Evolutionary conservation across 2,888 invertebrate genomes (phyloP).

Genomic region (Drosophila rubida): DNA sequence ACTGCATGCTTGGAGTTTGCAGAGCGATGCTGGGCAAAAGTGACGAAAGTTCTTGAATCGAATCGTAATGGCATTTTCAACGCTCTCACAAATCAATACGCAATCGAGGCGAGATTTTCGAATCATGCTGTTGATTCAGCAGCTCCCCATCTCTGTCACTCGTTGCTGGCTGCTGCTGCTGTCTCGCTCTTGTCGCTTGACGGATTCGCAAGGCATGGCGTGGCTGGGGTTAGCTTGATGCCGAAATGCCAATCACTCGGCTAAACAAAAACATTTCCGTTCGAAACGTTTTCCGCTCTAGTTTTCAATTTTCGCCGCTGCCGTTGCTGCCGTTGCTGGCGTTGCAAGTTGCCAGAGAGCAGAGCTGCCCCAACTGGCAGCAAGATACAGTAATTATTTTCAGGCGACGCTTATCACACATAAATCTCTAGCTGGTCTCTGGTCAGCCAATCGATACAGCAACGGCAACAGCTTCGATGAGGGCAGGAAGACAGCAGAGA

Average conservation of each 20-base stretch:
- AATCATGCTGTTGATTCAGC: not conserved
- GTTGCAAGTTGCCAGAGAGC: slow-evolving; percentile 33
- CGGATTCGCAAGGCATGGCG: slow-evolving; percentile 39
- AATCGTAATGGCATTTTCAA: not conserved
- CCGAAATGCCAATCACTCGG: slow-evolving; percentile 66
- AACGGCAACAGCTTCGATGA: slow-evolving; percentile 34
- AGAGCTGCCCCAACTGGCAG: slow-evolving; percentile 52
- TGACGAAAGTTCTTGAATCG: slow-evolving; percentile 1
- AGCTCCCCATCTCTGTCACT: not conserved
- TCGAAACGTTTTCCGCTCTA: slow-evolving; percentile 73
- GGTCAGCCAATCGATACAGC: slow-evolving; percentile 64
- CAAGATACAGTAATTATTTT: slow-evolving; percentile 79
- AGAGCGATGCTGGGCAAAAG: too few relatives aligned
- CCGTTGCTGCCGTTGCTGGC: slow-evolving; percentile 19
- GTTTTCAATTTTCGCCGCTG: slow-evolving; percentile 74
- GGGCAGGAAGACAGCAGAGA: slow-evolving; percentile 5
- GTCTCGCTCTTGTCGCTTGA: slow-evolving; percentile 9
- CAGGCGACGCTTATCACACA: slow-evolving; percentile 81
- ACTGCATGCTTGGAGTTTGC: too few relatives aligned
- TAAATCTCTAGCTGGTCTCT: slow-evolving; percentile 66
- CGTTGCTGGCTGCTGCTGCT: not conserved
- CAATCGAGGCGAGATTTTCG: not conserved
- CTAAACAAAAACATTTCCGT: slow-evolving; percentile 71
- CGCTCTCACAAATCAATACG: not conserved
- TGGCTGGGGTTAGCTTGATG: slow-evolving; percentile 23